Evolutionary conservation across 2,888 invertebrate genomes (phyloP), one percentile per base, ranked within the genome.

Genomic region (Campoplex nolae): DNA sequence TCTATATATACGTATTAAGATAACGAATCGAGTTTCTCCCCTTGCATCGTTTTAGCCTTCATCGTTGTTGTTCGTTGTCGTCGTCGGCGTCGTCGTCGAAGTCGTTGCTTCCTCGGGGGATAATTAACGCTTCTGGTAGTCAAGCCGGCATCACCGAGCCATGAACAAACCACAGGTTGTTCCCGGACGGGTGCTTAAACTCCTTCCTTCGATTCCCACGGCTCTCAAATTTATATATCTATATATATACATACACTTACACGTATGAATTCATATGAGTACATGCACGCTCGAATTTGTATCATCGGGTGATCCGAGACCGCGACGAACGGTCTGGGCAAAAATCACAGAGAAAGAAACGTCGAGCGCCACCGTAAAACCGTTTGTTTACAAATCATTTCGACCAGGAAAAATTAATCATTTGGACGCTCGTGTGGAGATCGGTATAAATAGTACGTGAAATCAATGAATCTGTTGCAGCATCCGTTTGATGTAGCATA

Each of bases 151-250:
- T 71, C 67, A 71, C 48, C 73, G 73, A 80, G 42, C 54, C 84
- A 70, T 68, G 67, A 71, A 67, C 77, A 73, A 81, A 77, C 81
- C 73, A 81, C 86, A 78, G 81, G 77, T 84, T 84, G 86, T 73
- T 80, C 80, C 67, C 80, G 71, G 68, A 74, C 81, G 68, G 58
- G 54, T 80, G 83, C 76, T 83, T 83, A 70, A 77, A 68, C 80
- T 77, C 56, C 79, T 78, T 80, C 67, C 71, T 73, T 54, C 84
- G 68, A 84, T 84, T 86, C 84, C 84, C 84, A 84, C 84, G 75
- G 62, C 54, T 71, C n/a, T 77, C 54, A 74, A 67, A 56, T 83
- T 73, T 62, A 16, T 76, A 56, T 51, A 35, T 54, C 65, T 62
- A 16, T 76, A 56, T 51, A 35, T 54, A 38, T 54, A 51, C 48